phyloP scores from a whole-genome alignment of 2,797 vertebrate species.

The Siniperca scherzeri region DNA sequence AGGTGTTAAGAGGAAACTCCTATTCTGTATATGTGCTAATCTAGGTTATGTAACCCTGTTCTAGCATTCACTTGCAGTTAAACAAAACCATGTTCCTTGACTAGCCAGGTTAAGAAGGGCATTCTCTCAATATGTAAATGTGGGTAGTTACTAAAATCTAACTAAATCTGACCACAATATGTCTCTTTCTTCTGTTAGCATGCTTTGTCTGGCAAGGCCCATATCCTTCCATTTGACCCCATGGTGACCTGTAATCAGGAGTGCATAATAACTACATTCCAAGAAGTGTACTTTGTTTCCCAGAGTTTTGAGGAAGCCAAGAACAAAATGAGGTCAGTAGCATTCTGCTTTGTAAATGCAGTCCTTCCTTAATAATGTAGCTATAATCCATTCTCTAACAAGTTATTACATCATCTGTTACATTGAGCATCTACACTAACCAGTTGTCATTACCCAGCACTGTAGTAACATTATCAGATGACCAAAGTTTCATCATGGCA shows the following conservation, averaged over 20 bases:
- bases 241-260: slow-evolving; percentile 90
- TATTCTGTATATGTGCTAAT: neutral
- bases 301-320: slow-evolving; percentile 95
- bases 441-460: neutral
- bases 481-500: neutral
- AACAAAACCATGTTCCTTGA: neutral
- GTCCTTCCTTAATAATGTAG: neutral
- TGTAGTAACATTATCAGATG: neutral
- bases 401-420: neutral
- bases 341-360: neutral
- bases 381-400: neutral
- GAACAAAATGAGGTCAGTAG: slow-evolving; percentile 91
- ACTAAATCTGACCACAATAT: neutral
- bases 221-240: slow-evolving; percentile 90
- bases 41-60: neutral
- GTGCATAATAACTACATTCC: slow-evolving; percentile 93
- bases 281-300: slow-evolving; percentile 92
- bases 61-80: neutral
- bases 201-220: slow-evolving; percentile 87
- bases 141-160: neutral
- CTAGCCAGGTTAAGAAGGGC: neutral
- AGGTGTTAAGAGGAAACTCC: neutral
- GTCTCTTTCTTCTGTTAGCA: slow-evolving; percentile 78
- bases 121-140: neutral
- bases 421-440: neutral